Evolutionary conservation across 2,888 invertebrate species (phyloP).

Genomic region (Eilema caniola): DNA sequence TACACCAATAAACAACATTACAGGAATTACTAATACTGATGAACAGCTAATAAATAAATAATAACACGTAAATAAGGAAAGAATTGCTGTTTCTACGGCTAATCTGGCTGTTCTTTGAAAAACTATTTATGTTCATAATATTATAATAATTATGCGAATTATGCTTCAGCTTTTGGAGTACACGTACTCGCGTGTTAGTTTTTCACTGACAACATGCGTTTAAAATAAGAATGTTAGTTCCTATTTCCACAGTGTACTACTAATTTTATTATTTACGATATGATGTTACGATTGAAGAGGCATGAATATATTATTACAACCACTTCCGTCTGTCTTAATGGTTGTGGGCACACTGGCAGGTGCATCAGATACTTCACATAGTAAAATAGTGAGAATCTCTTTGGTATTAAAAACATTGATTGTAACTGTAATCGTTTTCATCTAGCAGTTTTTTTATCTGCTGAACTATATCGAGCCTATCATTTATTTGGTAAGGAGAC

Average conservation of each 20-base stretch:
- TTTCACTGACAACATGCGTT: not conserved
- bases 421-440: too few species aligned
- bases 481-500: too few species aligned
- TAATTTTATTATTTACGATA: constrained; percentile 1
- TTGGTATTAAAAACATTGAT: not conserved
- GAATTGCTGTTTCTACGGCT: not conserved
- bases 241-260: not conserved
- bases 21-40: constrained; percentile 24
- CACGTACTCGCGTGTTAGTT: not conserved
- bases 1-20: not conserved
- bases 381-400: not conserved
- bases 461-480: too few species aligned
- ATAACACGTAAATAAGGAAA: constrained; percentile 12
- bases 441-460: too few species aligned
- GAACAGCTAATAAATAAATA: constrained; percentile 11
- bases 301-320: not conserved
- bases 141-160: not conserved
- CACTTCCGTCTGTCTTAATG: not conserved
- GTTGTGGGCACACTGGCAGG: not conserved
- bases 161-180: not conserved
- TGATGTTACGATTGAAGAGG: not conserved
- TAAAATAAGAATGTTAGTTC: not conserved
- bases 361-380: not conserved
- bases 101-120: constrained; percentile 6
- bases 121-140: not conserved